These are phyloP conservation scores for Drosophila engyochracea DNA, from an alignment of 2,888 invertebrate species.

Conservation along the genomic window DNA sequence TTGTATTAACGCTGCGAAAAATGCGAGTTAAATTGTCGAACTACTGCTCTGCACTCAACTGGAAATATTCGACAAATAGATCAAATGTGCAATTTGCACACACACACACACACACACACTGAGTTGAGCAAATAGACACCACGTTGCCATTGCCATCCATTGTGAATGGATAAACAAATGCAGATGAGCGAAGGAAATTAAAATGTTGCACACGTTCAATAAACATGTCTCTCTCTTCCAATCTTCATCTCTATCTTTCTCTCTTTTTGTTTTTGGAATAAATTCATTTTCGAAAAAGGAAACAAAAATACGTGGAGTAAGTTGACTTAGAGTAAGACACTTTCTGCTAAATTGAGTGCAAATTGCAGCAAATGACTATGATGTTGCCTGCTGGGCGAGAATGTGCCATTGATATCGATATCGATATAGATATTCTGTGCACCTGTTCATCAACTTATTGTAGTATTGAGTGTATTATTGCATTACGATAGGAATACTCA, in stretches of 20 bases:
- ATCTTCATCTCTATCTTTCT: background rate
- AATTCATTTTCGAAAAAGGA: background rate
- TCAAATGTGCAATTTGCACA: conserved; percentile 59
- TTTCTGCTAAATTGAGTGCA: background rate
- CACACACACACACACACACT: conserved; percentile 1
- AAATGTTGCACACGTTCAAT: conserved; percentile 13
- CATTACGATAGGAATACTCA: background rate
- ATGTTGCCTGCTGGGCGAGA: background rate
- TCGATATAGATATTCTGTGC: background rate
- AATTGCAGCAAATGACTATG: background rate
- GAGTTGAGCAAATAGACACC: conserved; percentile 12
- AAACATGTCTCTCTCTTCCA: background rate
- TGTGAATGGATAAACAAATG: conserved; percentile 22
- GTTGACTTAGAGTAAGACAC: background rate
- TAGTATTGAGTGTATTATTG: background rate
- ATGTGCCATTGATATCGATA: background rate
- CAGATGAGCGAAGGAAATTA: conserved; percentile 4
- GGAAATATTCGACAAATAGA: conserved; percentile 69
- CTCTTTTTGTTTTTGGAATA: background rate
- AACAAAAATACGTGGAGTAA: background rate
- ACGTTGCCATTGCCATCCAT: conserved; percentile 28
- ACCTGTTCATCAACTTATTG: background rate
- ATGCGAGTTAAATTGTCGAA: conserved; percentile 57
- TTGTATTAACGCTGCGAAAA: conserved; percentile 17
- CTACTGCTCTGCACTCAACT: conserved; percentile 55